Percentiles rank a stretch among this genome's conserved stretches.
These are phyloP conservation scores for Rallus limicola DNA, from an alignment of 2,113 vertebrate species.

Conservation along the genomic window DNA sequence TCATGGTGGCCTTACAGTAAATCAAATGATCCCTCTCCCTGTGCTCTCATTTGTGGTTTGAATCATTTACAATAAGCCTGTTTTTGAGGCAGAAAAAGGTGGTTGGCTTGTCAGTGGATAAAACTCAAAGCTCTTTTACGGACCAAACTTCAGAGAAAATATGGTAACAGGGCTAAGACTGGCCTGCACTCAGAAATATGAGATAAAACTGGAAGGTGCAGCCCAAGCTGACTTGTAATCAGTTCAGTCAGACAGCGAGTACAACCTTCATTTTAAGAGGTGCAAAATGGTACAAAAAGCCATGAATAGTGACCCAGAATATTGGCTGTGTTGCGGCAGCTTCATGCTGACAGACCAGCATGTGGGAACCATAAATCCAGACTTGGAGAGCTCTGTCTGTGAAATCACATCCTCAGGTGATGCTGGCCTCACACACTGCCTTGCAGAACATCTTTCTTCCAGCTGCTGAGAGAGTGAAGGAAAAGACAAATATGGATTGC, in stretches of 20 bases:
- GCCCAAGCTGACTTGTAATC: background rate
- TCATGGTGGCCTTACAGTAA: conserved; percentile 49
- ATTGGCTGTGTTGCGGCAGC: background rate
- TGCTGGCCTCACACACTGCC: background rate
- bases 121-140: conserved; percentile 4
- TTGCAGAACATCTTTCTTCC: background rate
- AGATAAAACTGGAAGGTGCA: background rate
- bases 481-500: background rate
- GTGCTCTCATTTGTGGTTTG: conserved; percentile 60
- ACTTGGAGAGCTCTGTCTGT: background rate
- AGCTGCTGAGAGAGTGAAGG: background rate
- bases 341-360: background rate
- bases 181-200: background rate
- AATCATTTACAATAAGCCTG: conserved; percentile 41
- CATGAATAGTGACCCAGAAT: background rate
- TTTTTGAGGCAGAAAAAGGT: conserved; percentile 51
- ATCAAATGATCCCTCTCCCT: conserved; percentile 45
- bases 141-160: background rate
- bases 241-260: background rate
- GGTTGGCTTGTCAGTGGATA: background rate
- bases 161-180: background rate
- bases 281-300: background rate
- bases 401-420: background rate
- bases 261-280: background rate
- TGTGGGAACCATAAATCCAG: background rate